These are phyloP conservation scores for Variabilichromis moorii DNA, from an alignment of 2,113 vertebrate genomes.

Conservation along the genomic window DNA sequence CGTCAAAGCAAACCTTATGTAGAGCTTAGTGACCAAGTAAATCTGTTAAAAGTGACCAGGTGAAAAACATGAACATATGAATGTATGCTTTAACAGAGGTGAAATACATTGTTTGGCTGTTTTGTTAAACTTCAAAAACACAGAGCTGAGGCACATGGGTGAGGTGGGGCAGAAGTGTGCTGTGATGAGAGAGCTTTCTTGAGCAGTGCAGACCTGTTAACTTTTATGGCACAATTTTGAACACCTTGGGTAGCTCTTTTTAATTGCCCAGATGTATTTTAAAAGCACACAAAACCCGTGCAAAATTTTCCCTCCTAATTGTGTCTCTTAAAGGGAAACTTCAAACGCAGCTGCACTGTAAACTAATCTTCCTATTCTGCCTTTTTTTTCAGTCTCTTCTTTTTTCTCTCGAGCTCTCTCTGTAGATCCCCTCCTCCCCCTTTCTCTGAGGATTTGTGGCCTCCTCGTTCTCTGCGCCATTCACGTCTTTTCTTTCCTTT, in stretches of 20 bases:
- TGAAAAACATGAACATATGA: neutral
- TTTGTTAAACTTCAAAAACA: neutral
- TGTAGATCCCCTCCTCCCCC: neutral
- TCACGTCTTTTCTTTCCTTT: conserved; percentile 24
- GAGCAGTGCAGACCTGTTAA: conserved; percentile 64
- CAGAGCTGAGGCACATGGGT: conserved; percentile 24
- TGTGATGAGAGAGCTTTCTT: conserved; percentile 40
- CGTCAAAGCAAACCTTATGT: neutral
- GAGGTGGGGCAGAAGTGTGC: conserved; percentile 27
- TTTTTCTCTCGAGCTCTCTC: neutral
- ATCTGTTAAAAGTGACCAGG: neutral
- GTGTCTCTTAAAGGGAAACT: conserved; percentile 69
- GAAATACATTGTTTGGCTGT: neutral
- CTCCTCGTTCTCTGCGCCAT: neutral
- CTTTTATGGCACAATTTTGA: conserved; percentile 63
- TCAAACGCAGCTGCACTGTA: conserved; percentile 61
- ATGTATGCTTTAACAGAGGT: neutral
- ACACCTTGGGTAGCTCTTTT: conserved; percentile 66
- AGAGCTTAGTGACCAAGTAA: neutral
- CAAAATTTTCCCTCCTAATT: conserved; percentile 63
- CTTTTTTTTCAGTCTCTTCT: neutral
- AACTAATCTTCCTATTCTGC: conserved; percentile 57
- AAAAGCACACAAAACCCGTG: conserved; percentile 44
- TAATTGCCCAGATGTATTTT: conserved; percentile 73
- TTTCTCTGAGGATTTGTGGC: neutral